phyloP scores from a whole-genome alignment of 2,113 vertebrate genomes.

The Ciconia stormi region DNA sequence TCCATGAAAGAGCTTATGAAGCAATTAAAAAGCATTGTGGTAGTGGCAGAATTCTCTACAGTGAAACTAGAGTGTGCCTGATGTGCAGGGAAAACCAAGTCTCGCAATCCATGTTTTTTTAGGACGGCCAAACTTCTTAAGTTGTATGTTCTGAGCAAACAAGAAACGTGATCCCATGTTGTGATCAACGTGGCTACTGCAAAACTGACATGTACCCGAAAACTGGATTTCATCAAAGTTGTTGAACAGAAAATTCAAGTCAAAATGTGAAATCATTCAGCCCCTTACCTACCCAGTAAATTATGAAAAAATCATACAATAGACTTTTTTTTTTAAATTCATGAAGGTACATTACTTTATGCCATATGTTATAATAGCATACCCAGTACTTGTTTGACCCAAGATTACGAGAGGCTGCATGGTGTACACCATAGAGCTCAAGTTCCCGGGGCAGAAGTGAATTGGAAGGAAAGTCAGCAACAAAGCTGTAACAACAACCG shows the following conservation, averaged over 20 bases:
- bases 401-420: slow-evolving; percentile 67
- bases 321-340: not conserved
- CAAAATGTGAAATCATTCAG: slow-evolving; percentile 52
- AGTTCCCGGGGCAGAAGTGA: slow-evolving; percentile 41
- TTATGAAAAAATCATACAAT: slow-evolving; percentile 17
- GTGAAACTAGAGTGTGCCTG: slow-evolving; percentile 51
- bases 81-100: slow-evolving; percentile 47
- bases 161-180: slow-evolving; percentile 6
- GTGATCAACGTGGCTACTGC: slow-evolving; percentile 30
- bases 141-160: slow-evolving; percentile 37
- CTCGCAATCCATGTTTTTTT: slow-evolving; percentile 53
- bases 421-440: slow-evolving; percentile 51
- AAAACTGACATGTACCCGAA: slow-evolving; percentile 23
- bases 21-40: slow-evolving; percentile 12
- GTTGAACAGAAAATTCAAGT: slow-evolving; percentile 25
- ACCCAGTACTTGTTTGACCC: slow-evolving; percentile 55
- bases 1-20: not conserved
- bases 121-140: slow-evolving; percentile 32
- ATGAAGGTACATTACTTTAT: slow-evolving; percentile 62
- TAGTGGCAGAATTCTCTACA: slow-evolving; percentile 29
- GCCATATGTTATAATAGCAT: slow-evolving; percentile 51
- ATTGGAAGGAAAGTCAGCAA: slow-evolving; percentile 38
- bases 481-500: not conserved
- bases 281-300: slow-evolving; percentile 48
- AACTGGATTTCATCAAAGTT: slow-evolving; percentile 7